These are phyloP conservation scores for Calephelis virginiensis DNA, from an alignment of 1,140 invertebrate genomes.

Conservation along the genomic window DNA sequence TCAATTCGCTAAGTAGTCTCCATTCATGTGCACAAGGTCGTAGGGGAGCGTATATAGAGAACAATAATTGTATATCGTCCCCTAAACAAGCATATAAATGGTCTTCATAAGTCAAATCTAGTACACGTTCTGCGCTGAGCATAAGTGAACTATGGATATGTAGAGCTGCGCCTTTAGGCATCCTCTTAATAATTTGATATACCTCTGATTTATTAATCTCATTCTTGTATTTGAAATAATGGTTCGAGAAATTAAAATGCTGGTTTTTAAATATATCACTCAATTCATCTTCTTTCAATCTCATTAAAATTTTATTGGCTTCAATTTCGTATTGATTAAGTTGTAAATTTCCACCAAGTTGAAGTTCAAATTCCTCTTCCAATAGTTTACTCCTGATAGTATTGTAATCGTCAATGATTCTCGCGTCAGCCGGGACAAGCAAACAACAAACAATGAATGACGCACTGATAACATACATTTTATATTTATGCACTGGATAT, in stretches of 20 bases:
- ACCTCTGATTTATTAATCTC: slow-evolving; percentile 83
- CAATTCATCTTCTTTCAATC: slow-evolving; percentile 81
- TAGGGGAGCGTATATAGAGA: slow-evolving; percentile 49
- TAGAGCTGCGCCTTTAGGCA: slow-evolving; percentile 86
- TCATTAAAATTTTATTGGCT: slow-evolving; percentile 84
- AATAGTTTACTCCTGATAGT: slow-evolving; percentile 41
- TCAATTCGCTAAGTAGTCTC: slow-evolving; percentile 77
- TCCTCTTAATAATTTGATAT: slow-evolving; percentile 82
- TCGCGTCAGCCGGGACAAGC: slow-evolving; percentile 21
- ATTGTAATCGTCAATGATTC: slow-evolving; percentile 38
- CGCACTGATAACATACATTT: slow-evolving; percentile 26
- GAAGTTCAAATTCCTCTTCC: slow-evolving; percentile 43
- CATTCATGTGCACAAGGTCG: slow-evolving; percentile 77
- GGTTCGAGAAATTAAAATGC: slow-evolving; percentile 81
- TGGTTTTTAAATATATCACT: slow-evolving; percentile 75
- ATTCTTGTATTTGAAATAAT: slow-evolving; percentile 83
- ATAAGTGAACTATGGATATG: slow-evolving; percentile 85
- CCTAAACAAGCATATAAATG: slow-evolving; percentile 83
- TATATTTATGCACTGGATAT: slow-evolving; percentile 10
- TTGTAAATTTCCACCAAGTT: slow-evolving; percentile 71
- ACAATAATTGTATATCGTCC: slow-evolving; percentile 59
- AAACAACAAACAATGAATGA: slow-evolving; percentile 19
- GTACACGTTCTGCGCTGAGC: slow-evolving; percentile 81
- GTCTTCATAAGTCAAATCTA: slow-evolving; percentile 84
- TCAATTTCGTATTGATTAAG: slow-evolving; percentile 78